Evolutionary conservation across 2,888 invertebrate genomes (phyloP), one percentile per base, ranked within the genome.

Genomic region (Brachylomia viminalis): DNA sequence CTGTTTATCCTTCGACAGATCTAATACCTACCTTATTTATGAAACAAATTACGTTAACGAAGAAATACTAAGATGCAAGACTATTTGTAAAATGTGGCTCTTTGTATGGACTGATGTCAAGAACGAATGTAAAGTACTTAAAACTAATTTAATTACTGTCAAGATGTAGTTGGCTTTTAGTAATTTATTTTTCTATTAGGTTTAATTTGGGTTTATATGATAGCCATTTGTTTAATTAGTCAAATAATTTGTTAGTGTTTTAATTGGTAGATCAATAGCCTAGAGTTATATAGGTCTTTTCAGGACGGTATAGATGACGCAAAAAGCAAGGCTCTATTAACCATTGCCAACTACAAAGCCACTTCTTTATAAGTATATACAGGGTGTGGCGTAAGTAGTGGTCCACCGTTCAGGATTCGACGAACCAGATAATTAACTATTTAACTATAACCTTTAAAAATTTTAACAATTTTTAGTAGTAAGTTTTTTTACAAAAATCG

Each of bases 1-100:
- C 56, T 62, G 61, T 64, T 78, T 65, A 72, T 80, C 56, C 49
- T 71, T 74, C 68, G 20, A 38, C 58, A 72, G 42, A 69, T 49
- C 71, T 52, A 20, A 61, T 72, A 56, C 27, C 42, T 49, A 65
- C 33, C n/a, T 81, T 56, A 33, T 66, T 56, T 74, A 70, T 42
- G 20, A 45, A 38, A 23, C 8, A 30, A 62, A 77, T 72, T 64
- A 72, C n/a, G 7, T 59, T 27, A 71, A 38, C 30, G 17, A 45
- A 61, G 42, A 59, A 59, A 62, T 71, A 52, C 15, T 11, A 23
- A 71, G 33, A 69, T 33, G 15, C 52, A 56, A 38, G n/a, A 17
- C 33, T 7, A 72, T 72, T 64, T 45, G 1, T 66, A 75, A 66
- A 58, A 64, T 52, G 47, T 56, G 3, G 15, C 15, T 71, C 23